Percentiles rank a stretch among this genome's conserved stretches.
These are phyloP conservation scores for Ormyrus labotus DNA, from an alignment of 2,888 invertebrate genomes.

Conservation along the genomic window DNA sequence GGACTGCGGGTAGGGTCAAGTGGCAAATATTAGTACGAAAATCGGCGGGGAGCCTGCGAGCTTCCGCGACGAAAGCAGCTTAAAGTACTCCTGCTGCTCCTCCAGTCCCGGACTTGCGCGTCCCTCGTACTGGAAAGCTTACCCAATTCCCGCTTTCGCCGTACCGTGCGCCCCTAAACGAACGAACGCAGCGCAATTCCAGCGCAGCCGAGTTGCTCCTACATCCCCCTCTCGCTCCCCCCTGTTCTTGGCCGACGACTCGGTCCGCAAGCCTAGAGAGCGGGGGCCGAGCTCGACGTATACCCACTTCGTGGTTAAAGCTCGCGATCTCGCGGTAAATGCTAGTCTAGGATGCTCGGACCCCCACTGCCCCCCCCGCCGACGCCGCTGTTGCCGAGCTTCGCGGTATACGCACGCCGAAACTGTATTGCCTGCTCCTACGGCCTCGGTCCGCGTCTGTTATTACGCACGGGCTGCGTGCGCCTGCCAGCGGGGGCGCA, in stretches of 20 bases:
- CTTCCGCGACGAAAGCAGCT: constrained; percentile 74
- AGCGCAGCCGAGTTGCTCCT: not conserved
- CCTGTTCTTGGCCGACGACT: not conserved
- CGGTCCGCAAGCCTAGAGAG: not conserved
- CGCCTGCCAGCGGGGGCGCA: too few species aligned
- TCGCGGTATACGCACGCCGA: too few species aligned
- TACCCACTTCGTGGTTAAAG: constrained; percentile 25
- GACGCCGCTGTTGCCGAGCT: not conserved
- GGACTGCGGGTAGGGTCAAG: constrained; percentile 66
- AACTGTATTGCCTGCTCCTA: too few species aligned
- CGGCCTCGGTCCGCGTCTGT: too few species aligned
- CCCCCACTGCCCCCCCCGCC: not conserved
- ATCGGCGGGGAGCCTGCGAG: constrained; percentile 66
- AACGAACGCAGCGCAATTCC: constrained; percentile 9
- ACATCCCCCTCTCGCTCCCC: too few species aligned
- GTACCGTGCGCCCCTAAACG: not conserved
- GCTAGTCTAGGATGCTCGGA: too few species aligned
- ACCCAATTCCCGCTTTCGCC: constrained; percentile 41
- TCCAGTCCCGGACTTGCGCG: constrained; percentile 15
- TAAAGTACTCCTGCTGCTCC: constrained; percentile 64
- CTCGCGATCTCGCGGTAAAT: not conserved
- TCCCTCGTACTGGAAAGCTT: constrained; percentile 54
- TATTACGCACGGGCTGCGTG: too few species aligned
- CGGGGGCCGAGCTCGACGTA: not conserved
- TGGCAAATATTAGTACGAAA: constrained; percentile 75